A percentile compares a stretch with the other conserved stretches of the same genome.
Conservation (phyloP, 2,113 vertebrate species). For the Leptodactylus fuscus region DNA sequence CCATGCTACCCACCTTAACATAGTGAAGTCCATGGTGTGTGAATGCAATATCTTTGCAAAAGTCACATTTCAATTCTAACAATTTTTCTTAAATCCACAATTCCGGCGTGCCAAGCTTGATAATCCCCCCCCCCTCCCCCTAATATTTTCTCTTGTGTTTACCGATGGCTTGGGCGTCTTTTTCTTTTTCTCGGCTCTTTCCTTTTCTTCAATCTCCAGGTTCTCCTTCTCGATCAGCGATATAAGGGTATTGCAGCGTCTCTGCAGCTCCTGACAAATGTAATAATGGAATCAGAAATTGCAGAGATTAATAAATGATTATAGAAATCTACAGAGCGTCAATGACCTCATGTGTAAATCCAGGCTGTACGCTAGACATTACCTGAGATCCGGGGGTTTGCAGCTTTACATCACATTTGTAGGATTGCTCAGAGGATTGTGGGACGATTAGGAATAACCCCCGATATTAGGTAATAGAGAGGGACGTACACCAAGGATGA, state of each 20-base stretch:
- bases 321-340: neutral
- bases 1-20: no score
- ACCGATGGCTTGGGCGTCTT: constrained; percentile 82
- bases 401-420: neutral
- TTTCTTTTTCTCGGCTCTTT: constrained; percentile 90
- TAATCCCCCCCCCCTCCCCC: no score
- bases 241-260: constrained; percentile 90
- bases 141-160: no score
- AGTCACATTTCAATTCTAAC: no score
- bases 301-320: constrained; percentile 10
- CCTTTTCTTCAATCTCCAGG: constrained; percentile 90
- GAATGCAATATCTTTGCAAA: no score
- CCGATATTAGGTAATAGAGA: no score
- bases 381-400: neutral
- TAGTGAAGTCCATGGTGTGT: no score
- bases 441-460: no score
- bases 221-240: constrained; percentile 92
- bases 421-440: no score
- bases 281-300: constrained; percentile 7
- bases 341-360: neutral
- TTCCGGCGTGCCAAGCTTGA: no score
- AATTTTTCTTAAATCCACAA: no score
- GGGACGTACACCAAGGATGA: no score
- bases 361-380: neutral
- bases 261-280: constrained; percentile 83